Evolutionary conservation across 2,113 vertebrate genomes (phyloP).

Genomic region (Anhinga rufa): DNA sequence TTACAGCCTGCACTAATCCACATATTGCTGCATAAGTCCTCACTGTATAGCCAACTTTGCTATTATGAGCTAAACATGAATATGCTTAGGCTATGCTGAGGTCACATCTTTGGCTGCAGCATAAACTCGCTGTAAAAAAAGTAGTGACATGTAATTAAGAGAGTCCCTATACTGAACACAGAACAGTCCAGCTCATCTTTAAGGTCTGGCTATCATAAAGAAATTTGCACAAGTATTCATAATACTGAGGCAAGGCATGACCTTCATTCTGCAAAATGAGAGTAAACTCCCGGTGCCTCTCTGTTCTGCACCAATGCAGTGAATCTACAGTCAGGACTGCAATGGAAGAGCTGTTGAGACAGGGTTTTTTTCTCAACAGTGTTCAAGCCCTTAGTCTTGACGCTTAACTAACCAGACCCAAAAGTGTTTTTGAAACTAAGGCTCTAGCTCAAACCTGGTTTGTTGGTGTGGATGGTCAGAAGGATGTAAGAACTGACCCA

Average conservation of each 20-base stretch:
- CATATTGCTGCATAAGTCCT: neutral
- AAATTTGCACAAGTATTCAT: neutral
- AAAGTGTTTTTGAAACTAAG: neutral
- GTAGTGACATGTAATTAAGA: neutral
- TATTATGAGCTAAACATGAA: neutral
- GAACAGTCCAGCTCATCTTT: neutral
- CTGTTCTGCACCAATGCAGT: neutral
- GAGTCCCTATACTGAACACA: neutral
- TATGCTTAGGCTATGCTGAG: neutral
- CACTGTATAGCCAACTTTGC: neutral
- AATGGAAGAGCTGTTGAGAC: neutral
- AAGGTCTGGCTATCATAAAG: neutral
- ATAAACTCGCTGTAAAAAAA: neutral
- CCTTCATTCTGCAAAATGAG: neutral
- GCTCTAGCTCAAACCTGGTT: neutral
- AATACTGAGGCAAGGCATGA: neutral
- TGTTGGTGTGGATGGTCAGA: neutral
- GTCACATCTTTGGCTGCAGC: neutral
- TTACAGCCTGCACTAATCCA: neutral
- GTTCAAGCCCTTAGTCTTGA: neutral
- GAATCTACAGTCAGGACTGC: neutral
- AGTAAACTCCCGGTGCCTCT: neutral
- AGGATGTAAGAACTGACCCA: neutral
- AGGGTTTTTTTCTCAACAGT: neutral
- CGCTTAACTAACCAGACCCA: neutral